Evolutionary conservation across 2,113 vertebrate species (phyloP).

Genomic region (Prionailurus viverrinus): DNA sequence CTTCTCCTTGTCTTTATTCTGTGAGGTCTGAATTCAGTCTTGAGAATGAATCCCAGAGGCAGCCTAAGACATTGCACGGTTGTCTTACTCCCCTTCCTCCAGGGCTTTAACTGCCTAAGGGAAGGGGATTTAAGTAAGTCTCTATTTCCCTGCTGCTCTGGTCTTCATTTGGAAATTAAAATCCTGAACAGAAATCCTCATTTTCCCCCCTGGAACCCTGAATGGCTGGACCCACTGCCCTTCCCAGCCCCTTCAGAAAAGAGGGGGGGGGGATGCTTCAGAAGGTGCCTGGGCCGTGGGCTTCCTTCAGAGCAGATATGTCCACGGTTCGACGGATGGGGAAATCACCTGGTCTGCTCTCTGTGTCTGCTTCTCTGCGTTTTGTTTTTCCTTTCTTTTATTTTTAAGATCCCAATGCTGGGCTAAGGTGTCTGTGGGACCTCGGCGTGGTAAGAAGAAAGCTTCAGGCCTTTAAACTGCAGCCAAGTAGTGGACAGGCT

Average conservation of each 20-base stretch:
- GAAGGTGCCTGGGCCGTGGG: constrained; percentile 7
- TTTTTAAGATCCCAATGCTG: constrained; percentile 14
- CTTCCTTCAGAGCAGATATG: constrained; percentile 23
- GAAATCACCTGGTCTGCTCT: background rate
- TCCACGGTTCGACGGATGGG: accelerated
- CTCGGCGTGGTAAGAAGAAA: constrained; percentile 48
- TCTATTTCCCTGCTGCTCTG: background rate
- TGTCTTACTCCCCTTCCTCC: background rate
- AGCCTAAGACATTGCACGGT: background rate
- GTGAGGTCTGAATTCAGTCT: constrained; percentile 5
- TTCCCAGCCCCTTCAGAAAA: no score
- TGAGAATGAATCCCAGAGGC: constrained; percentile 23
- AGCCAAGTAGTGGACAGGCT: background rate
- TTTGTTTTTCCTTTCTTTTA: background rate
- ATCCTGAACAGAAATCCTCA: background rate
- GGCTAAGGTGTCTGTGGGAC: constrained; percentile 31
- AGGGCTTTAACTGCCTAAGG: background rate
- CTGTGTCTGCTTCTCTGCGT: background rate
- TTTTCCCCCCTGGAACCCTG: background rate
- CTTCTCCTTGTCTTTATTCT: background rate
- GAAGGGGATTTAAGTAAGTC: background rate
- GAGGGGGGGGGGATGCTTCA: background rate
- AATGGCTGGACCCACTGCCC: background rate
- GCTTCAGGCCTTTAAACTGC: background rate
- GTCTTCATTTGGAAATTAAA: background rate